A percentile compares a stretch with the other conserved stretches of the same genome.
Evolutionary conservation across 2,113 vertebrate genomes (phyloP).

Genomic region (Dinomys branickii): DNA sequence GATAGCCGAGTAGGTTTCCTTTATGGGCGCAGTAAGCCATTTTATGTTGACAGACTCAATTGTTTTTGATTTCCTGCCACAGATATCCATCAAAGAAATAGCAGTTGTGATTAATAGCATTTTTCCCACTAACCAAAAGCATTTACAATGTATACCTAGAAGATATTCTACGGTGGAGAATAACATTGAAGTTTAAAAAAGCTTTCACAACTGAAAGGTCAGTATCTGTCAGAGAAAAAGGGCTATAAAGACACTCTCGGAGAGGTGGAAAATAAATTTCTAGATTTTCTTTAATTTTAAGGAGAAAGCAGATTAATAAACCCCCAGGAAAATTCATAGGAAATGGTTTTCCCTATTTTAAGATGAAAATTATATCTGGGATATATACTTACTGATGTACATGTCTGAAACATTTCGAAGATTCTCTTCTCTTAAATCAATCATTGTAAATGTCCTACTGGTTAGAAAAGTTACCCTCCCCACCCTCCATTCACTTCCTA

Average conservation of each 20-base stretch:
- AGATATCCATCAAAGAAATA: slow-evolving; percentile 70
- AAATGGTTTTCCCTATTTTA: slow-evolving; percentile 49
- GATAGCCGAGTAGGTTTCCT: slow-evolving; percentile 52
- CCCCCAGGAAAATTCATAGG: slow-evolving; percentile 9
- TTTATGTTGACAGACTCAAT: slow-evolving; percentile 70
- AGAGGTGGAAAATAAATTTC: slow-evolving; percentile 40
- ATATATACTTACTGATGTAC: slow-evolving; percentile 34
- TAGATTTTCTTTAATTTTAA: slow-evolving; percentile 61
- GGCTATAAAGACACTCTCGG: slow-evolving; percentile 25
- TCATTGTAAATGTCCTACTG: slow-evolving; percentile 43
- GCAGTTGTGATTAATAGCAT: slow-evolving; percentile 74
- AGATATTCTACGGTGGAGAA: slow-evolving; percentile 62
- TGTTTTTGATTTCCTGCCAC: slow-evolving; percentile 76
- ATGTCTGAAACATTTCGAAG: slow-evolving; percentile 16
- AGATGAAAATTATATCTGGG: slow-evolving; percentile 9
- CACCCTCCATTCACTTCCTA: slow-evolving; percentile 25
- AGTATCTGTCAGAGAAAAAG: slow-evolving; percentile 41
- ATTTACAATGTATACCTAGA: slow-evolving; percentile 71
- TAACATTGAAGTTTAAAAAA: slow-evolving; percentile 57
- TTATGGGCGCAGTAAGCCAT: slow-evolving; percentile 69
- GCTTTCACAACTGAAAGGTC: slow-evolving; percentile 58
- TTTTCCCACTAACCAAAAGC: slow-evolving; percentile 69
- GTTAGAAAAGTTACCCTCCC: not conserved
- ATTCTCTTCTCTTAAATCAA: slow-evolving; percentile 18
- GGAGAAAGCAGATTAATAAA: slow-evolving; percentile 23